Evolutionary conservation across 2,888 invertebrate species (phyloP).

Genomic region (Caenorhabditis uteleia): DNA sequence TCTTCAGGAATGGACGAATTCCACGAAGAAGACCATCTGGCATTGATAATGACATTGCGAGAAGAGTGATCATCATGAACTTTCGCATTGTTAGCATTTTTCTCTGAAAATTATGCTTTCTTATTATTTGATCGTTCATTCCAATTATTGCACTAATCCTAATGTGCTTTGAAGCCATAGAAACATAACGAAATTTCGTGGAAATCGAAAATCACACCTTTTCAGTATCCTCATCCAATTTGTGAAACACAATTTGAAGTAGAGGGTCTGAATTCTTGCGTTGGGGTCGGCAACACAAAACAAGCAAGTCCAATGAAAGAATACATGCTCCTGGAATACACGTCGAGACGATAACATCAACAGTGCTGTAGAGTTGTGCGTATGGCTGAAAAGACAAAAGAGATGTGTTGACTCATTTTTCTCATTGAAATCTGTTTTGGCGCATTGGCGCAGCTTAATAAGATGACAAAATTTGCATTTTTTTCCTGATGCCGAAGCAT

Average conservation of each 20-base stretch:
- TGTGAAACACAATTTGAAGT: constrained; percentile 63
- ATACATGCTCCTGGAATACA: constrained; percentile 49
- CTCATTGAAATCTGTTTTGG: not conserved
- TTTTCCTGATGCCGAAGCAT: too few relatives aligned
- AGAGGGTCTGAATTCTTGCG: constrained; percentile 53
- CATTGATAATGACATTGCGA: constrained; percentile 47
- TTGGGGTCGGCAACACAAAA: constrained; percentile 53
- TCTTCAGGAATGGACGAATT: constrained; percentile 20
- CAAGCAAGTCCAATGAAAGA: constrained; percentile 49
- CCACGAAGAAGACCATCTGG: constrained; percentile 56
- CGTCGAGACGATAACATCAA: constrained; percentile 53
- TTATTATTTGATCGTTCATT: not conserved
- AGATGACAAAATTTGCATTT: too few relatives aligned
- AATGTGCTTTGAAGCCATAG: not conserved
- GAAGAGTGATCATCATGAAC: constrained; percentile 57
- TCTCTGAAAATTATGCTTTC: constrained; percentile 35
- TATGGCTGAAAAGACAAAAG: constrained; percentile 20
- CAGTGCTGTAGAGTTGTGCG: constrained; percentile 30
- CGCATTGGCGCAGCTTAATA: too few relatives aligned
- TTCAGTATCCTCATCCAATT: constrained; percentile 54
- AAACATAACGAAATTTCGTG: not conserved
- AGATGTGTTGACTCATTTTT: not conserved
- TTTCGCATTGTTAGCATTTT: constrained; percentile 43
- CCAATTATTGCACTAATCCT: constrained; percentile 1
- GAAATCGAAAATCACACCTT: constrained; percentile 36